Evolutionary conservation across 2,888 invertebrate species (phyloP).

Genomic region (Leptinotarsa juncta): DNA sequence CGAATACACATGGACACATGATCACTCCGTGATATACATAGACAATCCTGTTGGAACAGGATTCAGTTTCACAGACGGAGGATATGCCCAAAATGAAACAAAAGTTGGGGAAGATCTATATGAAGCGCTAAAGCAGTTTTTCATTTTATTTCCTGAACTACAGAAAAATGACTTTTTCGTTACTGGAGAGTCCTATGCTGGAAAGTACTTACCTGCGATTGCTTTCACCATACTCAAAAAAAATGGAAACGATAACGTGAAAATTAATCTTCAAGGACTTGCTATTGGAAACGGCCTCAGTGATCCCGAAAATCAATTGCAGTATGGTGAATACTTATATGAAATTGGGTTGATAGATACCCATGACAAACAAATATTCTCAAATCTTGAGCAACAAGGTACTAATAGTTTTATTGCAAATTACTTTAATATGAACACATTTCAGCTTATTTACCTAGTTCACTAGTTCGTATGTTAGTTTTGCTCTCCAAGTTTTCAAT

Average conservation of each 20-base stretch:
- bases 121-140: constrained; percentile 81
- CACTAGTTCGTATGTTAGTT: too few relatives aligned
- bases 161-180: constrained; percentile 81
- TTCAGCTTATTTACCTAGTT: not conserved
- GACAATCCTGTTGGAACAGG: constrained; percentile 94
- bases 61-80: constrained; percentile 83
- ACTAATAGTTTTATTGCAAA: not conserved
- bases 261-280: constrained; percentile 78
- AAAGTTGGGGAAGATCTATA: constrained; percentile 84
- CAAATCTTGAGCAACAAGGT: constrained; percentile 27
- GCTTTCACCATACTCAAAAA: constrained; percentile 76
- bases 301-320: constrained; percentile 70
- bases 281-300: constrained; percentile 78
- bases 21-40: constrained; percentile 76
- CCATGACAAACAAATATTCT: constrained; percentile 67
- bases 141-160: constrained; percentile 80
- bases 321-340: constrained; percentile 77
- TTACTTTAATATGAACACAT: not conserved
- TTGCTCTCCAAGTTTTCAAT: too few relatives aligned
- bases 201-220: constrained; percentile 82
- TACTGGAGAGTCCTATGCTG: constrained; percentile 90
- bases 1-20: constrained; percentile 66
- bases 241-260: constrained; percentile 68
- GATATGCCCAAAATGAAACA: constrained; percentile 81
- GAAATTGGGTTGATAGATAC: constrained; percentile 77